A percentile compares a stretch with the other conserved stretches of the same genome.
phyloP scores from a whole-genome alignment of 2,113 vertebrate genomes.

The Haemorhous mexicanus region DNA sequence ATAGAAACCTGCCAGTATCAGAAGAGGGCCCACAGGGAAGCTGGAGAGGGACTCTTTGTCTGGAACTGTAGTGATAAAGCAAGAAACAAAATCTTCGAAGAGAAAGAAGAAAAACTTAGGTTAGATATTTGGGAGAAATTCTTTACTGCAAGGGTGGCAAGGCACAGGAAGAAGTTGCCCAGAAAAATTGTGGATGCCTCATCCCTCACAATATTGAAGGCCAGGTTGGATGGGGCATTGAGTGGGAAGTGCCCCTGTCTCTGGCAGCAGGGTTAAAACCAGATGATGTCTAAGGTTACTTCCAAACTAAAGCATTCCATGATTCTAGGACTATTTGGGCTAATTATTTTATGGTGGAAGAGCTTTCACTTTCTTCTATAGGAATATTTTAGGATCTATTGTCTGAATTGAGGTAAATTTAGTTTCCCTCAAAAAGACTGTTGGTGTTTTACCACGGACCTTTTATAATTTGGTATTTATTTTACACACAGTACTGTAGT shows the following conservation, averaged over 20 bases:
- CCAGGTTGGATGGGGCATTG: neutral
- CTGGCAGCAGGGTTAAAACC: neutral
- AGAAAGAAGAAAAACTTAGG: neutral
- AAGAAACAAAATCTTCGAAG: neutral
- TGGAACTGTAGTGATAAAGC: neutral
- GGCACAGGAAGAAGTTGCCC: neutral
- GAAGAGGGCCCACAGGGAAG: neutral
- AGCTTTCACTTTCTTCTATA: neutral
- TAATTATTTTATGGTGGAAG: neutral
- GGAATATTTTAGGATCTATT: neutral
- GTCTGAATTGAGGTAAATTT: neutral
- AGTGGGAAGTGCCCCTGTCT: neutral
- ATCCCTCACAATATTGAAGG: neutral
- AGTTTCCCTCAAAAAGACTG: neutral
- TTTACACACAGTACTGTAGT: neutral
- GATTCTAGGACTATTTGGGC: neutral
- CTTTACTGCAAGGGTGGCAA: fast-evolving
- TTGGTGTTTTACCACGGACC: neutral
- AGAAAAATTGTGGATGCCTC: neutral
- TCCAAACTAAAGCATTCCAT: neutral
- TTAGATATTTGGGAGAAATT: neutral
- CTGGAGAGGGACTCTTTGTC: neutral
- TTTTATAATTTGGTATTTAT: neutral
- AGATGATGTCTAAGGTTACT: neutral
- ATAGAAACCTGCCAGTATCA: too few species aligned